phyloP scores from a whole-genome alignment of 2,888 invertebrate species.

The Drosophila birchii region DNA sequence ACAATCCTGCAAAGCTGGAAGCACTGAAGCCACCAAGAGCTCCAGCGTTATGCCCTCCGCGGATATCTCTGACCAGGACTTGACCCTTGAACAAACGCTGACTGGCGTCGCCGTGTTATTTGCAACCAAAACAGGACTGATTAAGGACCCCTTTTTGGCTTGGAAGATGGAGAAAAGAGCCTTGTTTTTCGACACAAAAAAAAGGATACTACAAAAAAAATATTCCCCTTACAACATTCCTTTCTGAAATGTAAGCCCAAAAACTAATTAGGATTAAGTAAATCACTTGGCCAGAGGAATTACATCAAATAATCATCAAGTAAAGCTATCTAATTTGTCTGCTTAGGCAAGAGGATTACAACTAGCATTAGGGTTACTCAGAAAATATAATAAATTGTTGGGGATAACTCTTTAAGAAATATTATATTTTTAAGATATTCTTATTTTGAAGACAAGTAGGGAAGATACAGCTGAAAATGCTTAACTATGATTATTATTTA shows the following conservation, averaged over 20 bases:
- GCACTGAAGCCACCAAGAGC: background rate
- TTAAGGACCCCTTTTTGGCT: constrained; percentile 1
- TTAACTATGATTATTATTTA: too few relatives aligned
- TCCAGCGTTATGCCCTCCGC: background rate
- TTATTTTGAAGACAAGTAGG: too few relatives aligned
- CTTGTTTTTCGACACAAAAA: background rate
- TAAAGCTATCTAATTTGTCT: background rate
- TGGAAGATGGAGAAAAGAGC: background rate
- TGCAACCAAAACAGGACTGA: constrained; percentile 10
- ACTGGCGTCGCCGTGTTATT: background rate
- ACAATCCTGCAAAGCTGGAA: background rate
- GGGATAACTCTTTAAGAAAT: background rate
- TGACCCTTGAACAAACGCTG: background rate
- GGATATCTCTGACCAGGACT: background rate
- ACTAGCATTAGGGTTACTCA: background rate
- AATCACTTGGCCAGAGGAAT: background rate
- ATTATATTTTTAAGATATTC: background rate
- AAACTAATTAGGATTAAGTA: constrained; percentile 11
- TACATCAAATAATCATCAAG: background rate
- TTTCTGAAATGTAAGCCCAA: background rate
- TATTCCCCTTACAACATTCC: background rate
- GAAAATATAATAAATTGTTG: too few relatives aligned
- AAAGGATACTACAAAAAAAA: background rate
- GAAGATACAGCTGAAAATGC: too few relatives aligned
- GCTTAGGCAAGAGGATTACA: background rate